Evolutionary conservation across 2,888 invertebrate species (phyloP), one percentile per base, ranked within the genome.

Genomic region (Anagyrus pseudococci): DNA sequence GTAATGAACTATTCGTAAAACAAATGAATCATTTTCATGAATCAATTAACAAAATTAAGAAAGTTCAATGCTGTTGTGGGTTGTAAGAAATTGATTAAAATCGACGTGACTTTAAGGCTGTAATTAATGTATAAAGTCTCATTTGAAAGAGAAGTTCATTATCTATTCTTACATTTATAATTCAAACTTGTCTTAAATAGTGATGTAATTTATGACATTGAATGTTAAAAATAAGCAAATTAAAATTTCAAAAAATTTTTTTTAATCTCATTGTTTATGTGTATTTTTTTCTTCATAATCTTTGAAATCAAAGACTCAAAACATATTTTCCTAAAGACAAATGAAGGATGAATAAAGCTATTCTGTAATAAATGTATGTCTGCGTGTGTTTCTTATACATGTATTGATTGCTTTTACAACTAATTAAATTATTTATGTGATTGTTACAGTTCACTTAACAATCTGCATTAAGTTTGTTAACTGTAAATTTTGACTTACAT

Each of bases 41-140:
- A n/a, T n/a, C n/a, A 55, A 52, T 66, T 62, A 58, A 44, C 33
- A 62, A 49, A 20, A 10, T 33, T 47, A 49, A 22, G 44, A 26
- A 58, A 57, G 0, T 37, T 33, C 41, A 47, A 62, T 55, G 61
- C 43, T 40, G n/a, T n/a, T 2, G 29, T 20, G 26, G 13, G 2
- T 15, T 13, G 13, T 37, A 23, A 8, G 22, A 43, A 25, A 54
- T 43, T 41, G 37, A 64, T 44, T 22, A 17, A 43, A 46, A 59
- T 55, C 64, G 63, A 58, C 67, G 64, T 64, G 64, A 67, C 67
- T 64, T 44, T 58, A 62, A 69, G 69, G 69, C 68, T 72, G 71
- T 70, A 72, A 68, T 72, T 69, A 69, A 62, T 70, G 70, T 72
- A 70, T 66, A 72, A 72, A 69, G 59, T 66, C 60, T 67, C 59